Evolutionary conservation across 2,797 vertebrate species (phyloP).

Genomic region (Benthosema pterotum): DNA sequence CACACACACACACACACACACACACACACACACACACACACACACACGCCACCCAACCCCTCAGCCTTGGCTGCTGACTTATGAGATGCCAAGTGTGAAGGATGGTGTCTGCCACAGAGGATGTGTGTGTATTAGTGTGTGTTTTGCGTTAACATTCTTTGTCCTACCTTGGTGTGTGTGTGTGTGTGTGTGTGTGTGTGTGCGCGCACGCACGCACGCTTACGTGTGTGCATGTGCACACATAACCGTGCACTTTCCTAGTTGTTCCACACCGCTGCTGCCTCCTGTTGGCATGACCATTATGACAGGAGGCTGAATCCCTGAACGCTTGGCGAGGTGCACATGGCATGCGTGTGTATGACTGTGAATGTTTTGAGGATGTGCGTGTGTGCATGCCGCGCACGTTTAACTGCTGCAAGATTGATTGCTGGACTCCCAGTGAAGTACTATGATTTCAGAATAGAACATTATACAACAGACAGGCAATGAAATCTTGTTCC

Average conservation of each 20-base stretch:
- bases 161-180: neutral
- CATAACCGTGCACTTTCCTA: conserved; percentile 20
- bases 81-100: conserved; percentile 66
- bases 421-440: conserved; percentile 4
- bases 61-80: conserved; percentile 56
- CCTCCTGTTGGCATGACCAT: conserved; percentile 41
- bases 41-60: conserved; percentile 3
- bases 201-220: neutral
- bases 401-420: conserved; percentile 17
- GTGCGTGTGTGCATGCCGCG: neutral
- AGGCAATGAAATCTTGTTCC: neutral
- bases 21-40: neutral
- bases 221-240: neutral
- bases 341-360: conserved; percentile 23
- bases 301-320: conserved; percentile 57
- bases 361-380: conserved; percentile 13
- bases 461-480: conserved; percentile 17
- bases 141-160: conserved; percentile 1
- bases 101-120: conserved; percentile 54
- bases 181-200: conserved; percentile 7
- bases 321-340: conserved; percentile 48
- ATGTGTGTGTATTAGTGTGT: conserved; percentile 30
- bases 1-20: too few species aligned
- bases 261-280: conserved; percentile 54
- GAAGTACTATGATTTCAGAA: conserved; percentile 13